These are phyloP conservation scores for Eilema caniola DNA, from an alignment of 2,888 invertebrate species.

Conservation along the genomic window DNA sequence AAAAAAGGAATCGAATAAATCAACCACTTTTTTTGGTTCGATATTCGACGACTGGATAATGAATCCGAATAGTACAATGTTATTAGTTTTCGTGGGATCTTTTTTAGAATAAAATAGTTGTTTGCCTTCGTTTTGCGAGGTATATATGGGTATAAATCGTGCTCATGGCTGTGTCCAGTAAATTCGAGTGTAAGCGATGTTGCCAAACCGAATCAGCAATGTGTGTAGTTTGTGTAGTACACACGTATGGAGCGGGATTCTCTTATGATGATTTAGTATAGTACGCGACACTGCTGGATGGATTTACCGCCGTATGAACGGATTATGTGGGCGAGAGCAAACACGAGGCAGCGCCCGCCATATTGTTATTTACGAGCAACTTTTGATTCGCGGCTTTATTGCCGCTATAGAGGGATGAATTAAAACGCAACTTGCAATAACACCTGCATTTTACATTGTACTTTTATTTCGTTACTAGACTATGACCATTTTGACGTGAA, in stretches of 20 bases:
- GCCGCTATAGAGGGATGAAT: slow-evolving; percentile 68
- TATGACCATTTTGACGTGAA: too few species aligned
- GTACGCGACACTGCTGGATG: slow-evolving; percentile 82
- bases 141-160: slow-evolving; percentile 49
- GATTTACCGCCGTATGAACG: slow-evolving; percentile 86
- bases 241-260: slow-evolving; percentile 76
- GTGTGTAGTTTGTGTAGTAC: slow-evolving; percentile 65
- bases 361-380: slow-evolving; percentile 83
- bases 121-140: slow-evolving; percentile 52
- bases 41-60: slow-evolving; percentile 76
- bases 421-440: slow-evolving; percentile 58
- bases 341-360: slow-evolving; percentile 84
- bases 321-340: slow-evolving; percentile 87
- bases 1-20: slow-evolving; percentile 78
- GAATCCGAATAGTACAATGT: slow-evolving; percentile 68
- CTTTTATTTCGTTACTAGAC: background rate
- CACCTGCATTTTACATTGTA: slow-evolving; percentile 38
- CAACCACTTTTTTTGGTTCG: slow-evolving; percentile 73
- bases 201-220: slow-evolving; percentile 68
- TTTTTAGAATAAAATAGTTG: slow-evolving; percentile 51
- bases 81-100: slow-evolving; percentile 60
- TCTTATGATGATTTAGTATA: slow-evolving; percentile 86
- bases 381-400: slow-evolving; percentile 85
- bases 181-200: slow-evolving; percentile 59
- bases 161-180: slow-evolving; percentile 49